These are phyloP conservation scores for Agrotis exclamationis DNA, from an alignment of 2,888 invertebrate genomes.

Conservation along the genomic window DNA sequence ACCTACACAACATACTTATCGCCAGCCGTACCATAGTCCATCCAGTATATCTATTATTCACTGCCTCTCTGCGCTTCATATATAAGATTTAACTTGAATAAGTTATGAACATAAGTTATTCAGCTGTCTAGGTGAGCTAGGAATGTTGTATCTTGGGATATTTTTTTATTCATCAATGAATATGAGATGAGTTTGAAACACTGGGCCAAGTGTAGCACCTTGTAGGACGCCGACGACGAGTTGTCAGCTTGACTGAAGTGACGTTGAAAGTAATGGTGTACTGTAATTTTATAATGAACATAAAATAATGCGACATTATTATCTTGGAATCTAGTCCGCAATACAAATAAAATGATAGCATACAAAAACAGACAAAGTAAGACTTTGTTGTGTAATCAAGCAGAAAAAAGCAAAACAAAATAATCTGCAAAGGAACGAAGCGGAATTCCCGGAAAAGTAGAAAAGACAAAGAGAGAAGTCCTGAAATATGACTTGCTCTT, in stretches of 20 bases:
- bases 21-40: slow-evolving; percentile 13
- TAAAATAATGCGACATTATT: slow-evolving; percentile 5
- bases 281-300: background rate
- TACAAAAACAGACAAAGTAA: slow-evolving; percentile 52
- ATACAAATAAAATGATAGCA: slow-evolving; percentile 31
- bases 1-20: slow-evolving; percentile 46
- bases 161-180: slow-evolving; percentile 26
- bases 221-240: slow-evolving; percentile 12
- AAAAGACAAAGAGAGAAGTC: slow-evolving; percentile 60
- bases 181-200: background rate
- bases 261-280: background rate
- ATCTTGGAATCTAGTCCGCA: slow-evolving; percentile 21
- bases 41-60: slow-evolving; percentile 45
- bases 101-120: slow-evolving; percentile 44
- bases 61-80: slow-evolving; percentile 20
- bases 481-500: slow-evolving; percentile 62
- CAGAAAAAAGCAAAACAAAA: slow-evolving; percentile 54
- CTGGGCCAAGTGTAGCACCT: slow-evolving; percentile 11
- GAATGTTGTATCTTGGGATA: slow-evolving; percentile 22
- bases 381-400: slow-evolving; percentile 58
- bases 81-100: slow-evolving; percentile 46
- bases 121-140: slow-evolving; percentile 24
- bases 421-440: slow-evolving; percentile 53
- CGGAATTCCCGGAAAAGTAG: slow-evolving; percentile 41
- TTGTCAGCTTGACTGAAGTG: background rate